phyloP scores from a whole-genome alignment of 1,140 invertebrate species.

The Zophobas atratus region DNA sequence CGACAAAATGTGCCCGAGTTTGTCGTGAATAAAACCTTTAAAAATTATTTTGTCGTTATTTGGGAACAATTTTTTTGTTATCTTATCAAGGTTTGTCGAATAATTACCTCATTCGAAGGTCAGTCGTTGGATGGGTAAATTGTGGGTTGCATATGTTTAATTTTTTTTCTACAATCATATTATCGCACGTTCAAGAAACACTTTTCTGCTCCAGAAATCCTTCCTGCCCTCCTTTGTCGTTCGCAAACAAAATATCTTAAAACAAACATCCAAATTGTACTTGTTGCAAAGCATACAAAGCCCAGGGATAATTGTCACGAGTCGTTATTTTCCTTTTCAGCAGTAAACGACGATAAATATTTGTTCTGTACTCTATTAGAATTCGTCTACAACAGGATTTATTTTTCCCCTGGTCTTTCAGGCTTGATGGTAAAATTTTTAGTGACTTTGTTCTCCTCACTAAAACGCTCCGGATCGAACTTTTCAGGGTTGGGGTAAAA shows the following conservation, averaged over 20 bases:
- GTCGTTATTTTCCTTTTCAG: neutral
- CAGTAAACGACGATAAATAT: constrained; percentile 18
- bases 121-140: too few species aligned
- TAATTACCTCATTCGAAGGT: too few species aligned
- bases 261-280: constrained; percentile 2
- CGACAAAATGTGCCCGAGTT: too few species aligned
- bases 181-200: neutral
- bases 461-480: constrained; percentile 74
- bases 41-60: too few species aligned
- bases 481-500: constrained; percentile 66
- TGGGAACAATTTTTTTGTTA: too few species aligned
- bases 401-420: constrained; percentile 1
- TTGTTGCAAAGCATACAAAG: neutral
- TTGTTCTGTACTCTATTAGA: constrained; percentile 23
- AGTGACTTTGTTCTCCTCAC: constrained; percentile 66
- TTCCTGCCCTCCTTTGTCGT: neutral
- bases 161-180: neutral
- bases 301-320: constrained; percentile 3
- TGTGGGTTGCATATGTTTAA: too few species aligned
- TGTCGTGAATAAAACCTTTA: too few species aligned
- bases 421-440: constrained; percentile 69
- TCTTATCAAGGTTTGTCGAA: too few species aligned
- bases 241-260: neutral
- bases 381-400: constrained; percentile 7
- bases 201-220: neutral